phyloP scores from a whole-genome alignment of 2,113 vertebrate species.

The Grantiella picta region DNA sequence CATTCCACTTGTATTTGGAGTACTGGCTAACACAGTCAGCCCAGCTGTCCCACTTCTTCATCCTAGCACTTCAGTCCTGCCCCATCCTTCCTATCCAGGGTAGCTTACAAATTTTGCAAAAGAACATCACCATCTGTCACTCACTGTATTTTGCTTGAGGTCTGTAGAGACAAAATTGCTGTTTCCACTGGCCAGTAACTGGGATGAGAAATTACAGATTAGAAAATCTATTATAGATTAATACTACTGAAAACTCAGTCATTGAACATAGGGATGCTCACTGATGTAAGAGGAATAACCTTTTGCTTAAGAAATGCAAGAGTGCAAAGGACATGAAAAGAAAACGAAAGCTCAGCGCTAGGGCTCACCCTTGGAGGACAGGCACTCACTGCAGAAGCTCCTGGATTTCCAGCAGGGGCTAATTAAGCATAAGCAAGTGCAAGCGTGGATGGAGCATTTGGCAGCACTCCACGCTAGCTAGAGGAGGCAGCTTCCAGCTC shows the following conservation, averaged over 20 bases:
- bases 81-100: not conserved
- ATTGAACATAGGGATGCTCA: not conserved
- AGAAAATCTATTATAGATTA: not conserved
- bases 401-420: not conserved
- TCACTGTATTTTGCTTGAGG: not conserved
- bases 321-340: not conserved
- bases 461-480: not conserved
- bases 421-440: not conserved
- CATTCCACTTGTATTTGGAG: not conserved
- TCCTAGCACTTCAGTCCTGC: not conserved
- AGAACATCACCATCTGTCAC: not conserved
- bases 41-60: not conserved
- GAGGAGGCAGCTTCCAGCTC: not conserved
- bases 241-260: not conserved
- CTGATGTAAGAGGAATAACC: not conserved
- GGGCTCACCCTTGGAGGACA: not conserved
- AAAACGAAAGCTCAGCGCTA: not conserved
- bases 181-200: not conserved
- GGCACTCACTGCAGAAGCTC: not conserved
- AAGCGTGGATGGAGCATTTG: not conserved
- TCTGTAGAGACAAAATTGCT: not conserved
- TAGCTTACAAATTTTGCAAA: not conserved
- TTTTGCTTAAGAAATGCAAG: not conserved
- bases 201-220: not conserved
- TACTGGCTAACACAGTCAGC: not conserved